Conservation (phyloP, 2,797 vertebrate species). For the Cynodonichthys magdalenae region DNA sequence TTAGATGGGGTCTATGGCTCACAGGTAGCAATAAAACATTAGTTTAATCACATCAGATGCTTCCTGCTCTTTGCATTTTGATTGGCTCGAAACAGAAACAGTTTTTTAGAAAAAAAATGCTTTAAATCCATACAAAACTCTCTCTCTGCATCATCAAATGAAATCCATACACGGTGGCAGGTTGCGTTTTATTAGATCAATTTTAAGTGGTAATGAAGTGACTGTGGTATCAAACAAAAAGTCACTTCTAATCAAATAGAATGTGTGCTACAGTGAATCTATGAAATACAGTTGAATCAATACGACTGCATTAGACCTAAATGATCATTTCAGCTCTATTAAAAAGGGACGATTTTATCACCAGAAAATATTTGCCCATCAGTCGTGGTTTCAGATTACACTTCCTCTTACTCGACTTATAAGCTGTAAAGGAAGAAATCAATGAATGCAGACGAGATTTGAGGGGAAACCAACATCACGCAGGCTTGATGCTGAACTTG, state of each 20-base stretch:
- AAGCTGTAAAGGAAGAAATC: slow-evolving; percentile 40
- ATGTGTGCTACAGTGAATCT: slow-evolving; percentile 32
- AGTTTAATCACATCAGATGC: slow-evolving; percentile 61
- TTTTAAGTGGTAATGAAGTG: slow-evolving; percentile 46
- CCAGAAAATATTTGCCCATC: slow-evolving; percentile 30
- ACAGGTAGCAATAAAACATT: slow-evolving; percentile 41
- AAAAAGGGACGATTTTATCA: slow-evolving; percentile 40
- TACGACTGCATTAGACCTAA: slow-evolving; percentile 35
- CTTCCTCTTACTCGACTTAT: slow-evolving; percentile 54
- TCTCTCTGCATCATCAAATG: slow-evolving; percentile 11
- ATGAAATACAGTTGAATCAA: slow-evolving; percentile 46
- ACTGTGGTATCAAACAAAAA: slow-evolving; percentile 31
- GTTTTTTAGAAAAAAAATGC: slow-evolving; percentile 9
- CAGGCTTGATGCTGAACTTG: slow-evolving; percentile 38
- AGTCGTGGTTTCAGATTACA: slow-evolving; percentile 40
- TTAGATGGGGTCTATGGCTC: slow-evolving; percentile 26
- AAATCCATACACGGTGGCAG: slow-evolving; percentile 1
- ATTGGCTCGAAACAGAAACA: slow-evolving; percentile 9
- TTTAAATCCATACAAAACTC: slow-evolving; percentile 12
- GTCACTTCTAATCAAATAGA: slow-evolving; percentile 41
- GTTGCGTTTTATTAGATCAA: slow-evolving; percentile 29
- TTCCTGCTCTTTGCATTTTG: slow-evolving; percentile 16
- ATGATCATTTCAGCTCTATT: slow-evolving; percentile 40
- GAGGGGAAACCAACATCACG: slow-evolving; percentile 50
- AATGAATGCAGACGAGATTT: slow-evolving; percentile 58